phyloP scores from a whole-genome alignment of 2,797 vertebrate genomes.

The Acropternis orthonyx region DNA sequence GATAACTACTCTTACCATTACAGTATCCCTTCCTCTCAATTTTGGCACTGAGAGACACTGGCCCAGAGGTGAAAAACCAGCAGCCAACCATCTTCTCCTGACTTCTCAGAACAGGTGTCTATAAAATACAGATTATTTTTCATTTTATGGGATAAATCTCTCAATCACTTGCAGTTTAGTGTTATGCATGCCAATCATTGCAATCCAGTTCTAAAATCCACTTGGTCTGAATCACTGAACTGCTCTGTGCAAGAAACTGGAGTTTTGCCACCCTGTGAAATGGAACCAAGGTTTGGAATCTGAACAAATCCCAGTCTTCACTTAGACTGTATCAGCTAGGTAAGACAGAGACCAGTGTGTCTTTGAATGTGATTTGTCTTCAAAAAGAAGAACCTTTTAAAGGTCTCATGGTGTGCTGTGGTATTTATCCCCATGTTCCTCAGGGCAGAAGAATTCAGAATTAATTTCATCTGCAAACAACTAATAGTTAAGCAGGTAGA shows the following conservation, averaged over 20 bases:
- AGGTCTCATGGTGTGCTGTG: not conserved
- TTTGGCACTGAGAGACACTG: conserved; percentile 83
- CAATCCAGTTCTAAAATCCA: not conserved
- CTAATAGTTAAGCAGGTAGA: not conserved
- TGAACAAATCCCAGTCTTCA: not conserved
- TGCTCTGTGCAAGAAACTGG: not conserved
- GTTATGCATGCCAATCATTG: not conserved
- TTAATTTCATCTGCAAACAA: not conserved
- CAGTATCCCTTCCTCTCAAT: conserved; percentile 85
- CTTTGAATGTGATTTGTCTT: not conserved
- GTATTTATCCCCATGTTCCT: not conserved
- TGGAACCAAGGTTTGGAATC: not conserved
- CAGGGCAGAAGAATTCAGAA: not conserved
- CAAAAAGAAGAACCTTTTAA: not conserved
- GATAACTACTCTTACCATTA: conserved; percentile 77
- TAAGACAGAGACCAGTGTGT: not conserved
- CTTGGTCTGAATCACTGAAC: not conserved
- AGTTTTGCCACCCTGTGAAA: not conserved
- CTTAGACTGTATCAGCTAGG: not conserved
- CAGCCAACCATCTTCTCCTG: conserved; percentile 84
- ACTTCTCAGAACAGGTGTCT: conserved; percentile 79
- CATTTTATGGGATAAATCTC: not conserved
- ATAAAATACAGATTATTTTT: conserved; percentile 36
- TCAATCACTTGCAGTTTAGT: not conserved
- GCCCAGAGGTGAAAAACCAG: conserved; percentile 84